A percentile compares a stretch with the other conserved stretches of the same genome.
Conservation (phyloP, 2,797 vertebrate genomes). For the Poecile montanus region DNA sequence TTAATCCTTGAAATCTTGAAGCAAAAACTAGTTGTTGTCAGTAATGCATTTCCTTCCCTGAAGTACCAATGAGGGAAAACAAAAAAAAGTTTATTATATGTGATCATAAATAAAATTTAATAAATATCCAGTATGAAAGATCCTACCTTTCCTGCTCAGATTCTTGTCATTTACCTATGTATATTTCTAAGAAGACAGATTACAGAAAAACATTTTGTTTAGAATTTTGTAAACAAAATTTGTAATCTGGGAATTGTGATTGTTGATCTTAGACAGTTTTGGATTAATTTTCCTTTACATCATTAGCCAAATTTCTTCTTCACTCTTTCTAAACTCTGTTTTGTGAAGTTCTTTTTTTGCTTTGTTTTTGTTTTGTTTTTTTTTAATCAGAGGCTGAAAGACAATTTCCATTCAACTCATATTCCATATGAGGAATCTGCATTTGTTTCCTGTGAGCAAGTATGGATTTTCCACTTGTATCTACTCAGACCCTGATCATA, state of each 20-base stretch:
- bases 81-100: not conserved
- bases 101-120: not conserved
- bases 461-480: conserved; percentile 69
- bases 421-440: conserved; percentile 61
- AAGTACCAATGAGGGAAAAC: not conserved
- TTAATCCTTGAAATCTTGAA: not conserved
- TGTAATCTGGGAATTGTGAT: not conserved
- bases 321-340: not conserved
- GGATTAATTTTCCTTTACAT: not conserved
- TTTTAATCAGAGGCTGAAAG: conserved; percentile 39
- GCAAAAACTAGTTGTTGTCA: not conserved
- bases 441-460: conserved; percentile 74
- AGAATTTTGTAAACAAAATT: not conserved
- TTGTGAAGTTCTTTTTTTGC: not conserved
- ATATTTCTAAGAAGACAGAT: not conserved
- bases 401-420: conserved; percentile 69
- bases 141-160: not conserved
- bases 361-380: not conserved
- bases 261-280: not conserved
- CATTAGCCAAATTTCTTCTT: not conserved
- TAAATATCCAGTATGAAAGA: not conserved
- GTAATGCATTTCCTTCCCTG: not conserved
- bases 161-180: not conserved
- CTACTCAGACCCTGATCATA: conserved; percentile 61
- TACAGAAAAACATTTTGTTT: not conserved